These are phyloP conservation scores for Xiphophorus hellerii DNA, from an alignment of 2,113 vertebrate species.

Conservation along the genomic window DNA sequence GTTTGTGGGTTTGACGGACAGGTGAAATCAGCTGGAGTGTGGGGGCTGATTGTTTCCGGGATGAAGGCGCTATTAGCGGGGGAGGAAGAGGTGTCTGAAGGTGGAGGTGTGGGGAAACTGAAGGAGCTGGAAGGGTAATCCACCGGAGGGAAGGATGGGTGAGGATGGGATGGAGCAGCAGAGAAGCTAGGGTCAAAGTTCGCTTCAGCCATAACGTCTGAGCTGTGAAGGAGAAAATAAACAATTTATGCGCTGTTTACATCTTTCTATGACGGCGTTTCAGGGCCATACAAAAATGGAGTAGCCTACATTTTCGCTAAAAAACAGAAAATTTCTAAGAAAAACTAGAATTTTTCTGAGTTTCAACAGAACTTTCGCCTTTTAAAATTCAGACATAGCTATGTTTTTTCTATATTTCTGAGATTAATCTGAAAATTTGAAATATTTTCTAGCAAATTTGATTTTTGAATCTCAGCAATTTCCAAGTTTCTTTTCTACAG, in stretches of 20 bases:
- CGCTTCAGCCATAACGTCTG: constrained; percentile 55
- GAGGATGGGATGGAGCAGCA: constrained; percentile 57
- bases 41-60: constrained; percentile 52
- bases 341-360: too few species aligned
- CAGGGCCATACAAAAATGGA: too few species aligned
- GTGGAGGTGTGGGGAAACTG: constrained; percentile 72
- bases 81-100: constrained; percentile 62
- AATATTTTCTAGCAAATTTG: too few species aligned
- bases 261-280: background rate
- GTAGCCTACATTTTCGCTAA: too few species aligned
- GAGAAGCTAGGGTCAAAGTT: constrained; percentile 58
- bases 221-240: constrained; percentile 59
- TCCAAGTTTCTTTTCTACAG: too few species aligned
- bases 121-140: constrained; percentile 69
- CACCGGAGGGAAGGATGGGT: constrained; percentile 44
- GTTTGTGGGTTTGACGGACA: constrained; percentile 57
- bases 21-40: constrained; percentile 50
- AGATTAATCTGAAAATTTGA: too few species aligned
- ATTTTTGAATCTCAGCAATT: too few species aligned
- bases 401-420: too few species aligned
- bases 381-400: too few species aligned
- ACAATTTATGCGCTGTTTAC: background rate
- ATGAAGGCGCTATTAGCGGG: constrained; percentile 42
- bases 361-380: too few species aligned
- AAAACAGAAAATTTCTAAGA: too few species aligned